A percentile compares a stretch with the other conserved stretches of the same genome.
phyloP scores from a whole-genome alignment of 2,888 invertebrate species.

The Tupiocoris notatus region DNA sequence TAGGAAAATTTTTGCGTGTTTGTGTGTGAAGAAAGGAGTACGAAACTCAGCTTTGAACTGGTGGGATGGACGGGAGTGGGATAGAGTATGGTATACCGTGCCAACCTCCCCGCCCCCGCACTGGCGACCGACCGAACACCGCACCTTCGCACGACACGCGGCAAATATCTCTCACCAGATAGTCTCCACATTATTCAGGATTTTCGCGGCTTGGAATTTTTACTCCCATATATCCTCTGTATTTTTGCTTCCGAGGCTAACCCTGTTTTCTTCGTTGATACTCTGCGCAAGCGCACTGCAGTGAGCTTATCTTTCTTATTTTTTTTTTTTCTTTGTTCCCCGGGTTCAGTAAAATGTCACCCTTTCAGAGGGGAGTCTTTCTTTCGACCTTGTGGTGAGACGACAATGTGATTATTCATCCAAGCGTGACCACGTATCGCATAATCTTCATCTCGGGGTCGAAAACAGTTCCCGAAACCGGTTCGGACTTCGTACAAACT shows the following conservation, averaged over 20 bases:
- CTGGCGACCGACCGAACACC: not conserved
- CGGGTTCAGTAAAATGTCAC: not conserved
- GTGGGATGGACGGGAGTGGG: not conserved
- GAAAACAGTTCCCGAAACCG: no score
- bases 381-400: not conserved
- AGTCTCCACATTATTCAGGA: conserved; percentile 15
- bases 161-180: conserved; percentile 12
- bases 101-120: not conserved
- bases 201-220: conserved; percentile 5
- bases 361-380: not conserved
- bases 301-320: not conserved
- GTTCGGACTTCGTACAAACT: no score
- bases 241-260: not conserved
- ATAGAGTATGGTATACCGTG: not conserved
- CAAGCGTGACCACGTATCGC: not conserved
- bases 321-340: not conserved
- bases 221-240: not conserved
- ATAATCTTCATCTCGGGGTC: no score
- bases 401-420: not conserved
- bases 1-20: no score
- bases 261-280: not conserved
- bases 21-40: no score
- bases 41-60: no score
- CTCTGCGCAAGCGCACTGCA: not conserved
- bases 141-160: not conserved